phyloP scores from a whole-genome alignment of 2,797 vertebrate genomes.

The Poeciliopsis presidionis region DNA sequence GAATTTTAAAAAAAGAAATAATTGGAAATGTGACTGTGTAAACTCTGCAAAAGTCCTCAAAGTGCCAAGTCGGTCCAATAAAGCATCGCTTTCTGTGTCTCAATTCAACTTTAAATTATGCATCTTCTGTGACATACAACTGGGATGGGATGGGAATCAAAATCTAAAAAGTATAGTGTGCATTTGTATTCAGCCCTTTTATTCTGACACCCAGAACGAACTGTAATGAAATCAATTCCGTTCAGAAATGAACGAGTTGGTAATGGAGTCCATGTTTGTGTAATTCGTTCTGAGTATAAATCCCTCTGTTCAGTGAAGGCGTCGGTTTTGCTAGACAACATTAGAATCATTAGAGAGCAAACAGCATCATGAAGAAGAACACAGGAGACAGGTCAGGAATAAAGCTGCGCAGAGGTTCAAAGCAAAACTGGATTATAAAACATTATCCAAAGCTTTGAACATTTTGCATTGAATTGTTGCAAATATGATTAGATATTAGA shows the following conservation, averaged over 20 bases:
- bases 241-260: neutral
- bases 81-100: neutral
- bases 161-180: neutral
- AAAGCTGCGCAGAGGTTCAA: neutral
- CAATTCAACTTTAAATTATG: neutral
- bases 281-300: neutral
- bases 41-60: neutral
- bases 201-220: neutral
- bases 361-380: neutral
- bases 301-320: neutral
- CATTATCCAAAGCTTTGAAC: neutral
- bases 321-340: neutral
- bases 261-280: neutral
- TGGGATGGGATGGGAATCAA: neutral
- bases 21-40: neutral
- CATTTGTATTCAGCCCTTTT: neutral
- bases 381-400: neutral
- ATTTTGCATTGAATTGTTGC: neutral
- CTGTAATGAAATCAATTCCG: neutral
- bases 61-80: neutral
- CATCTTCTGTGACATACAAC: neutral
- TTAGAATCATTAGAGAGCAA: neutral
- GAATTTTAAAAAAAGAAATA: neutral
- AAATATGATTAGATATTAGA: neutral
- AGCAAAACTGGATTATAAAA: neutral